A percentile compares a stretch with the other conserved stretches of the same genome.
phyloP scores from a whole-genome alignment of 1,140 invertebrate genomes.

The Calosoma granatense region DNA sequence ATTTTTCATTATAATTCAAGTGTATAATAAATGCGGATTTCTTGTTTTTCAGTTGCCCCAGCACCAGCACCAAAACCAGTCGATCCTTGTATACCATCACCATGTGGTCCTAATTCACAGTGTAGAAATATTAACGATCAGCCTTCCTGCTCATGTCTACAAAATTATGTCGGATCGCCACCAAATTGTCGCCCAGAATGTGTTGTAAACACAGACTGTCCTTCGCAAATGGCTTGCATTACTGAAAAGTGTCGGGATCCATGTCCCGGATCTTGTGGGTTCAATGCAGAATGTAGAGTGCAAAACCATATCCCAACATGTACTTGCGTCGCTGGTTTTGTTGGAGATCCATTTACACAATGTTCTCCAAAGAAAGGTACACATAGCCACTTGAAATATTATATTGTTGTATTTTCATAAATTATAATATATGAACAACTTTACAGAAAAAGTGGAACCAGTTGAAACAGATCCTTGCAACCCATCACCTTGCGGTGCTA shows the following conservation, averaged over 20 bases:
- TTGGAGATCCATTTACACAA: conserved; percentile 60
- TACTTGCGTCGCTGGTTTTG: conserved; percentile 52
- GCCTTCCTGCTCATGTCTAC: conserved; percentile 62
- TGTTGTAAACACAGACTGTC: conserved; percentile 67
- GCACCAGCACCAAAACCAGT: conserved; percentile 32
- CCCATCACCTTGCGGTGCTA: conserved; percentile 61
- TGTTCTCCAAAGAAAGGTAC: conserved; percentile 34
- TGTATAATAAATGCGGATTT: conserved; percentile 16
- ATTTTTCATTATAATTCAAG: conserved; percentile 9
- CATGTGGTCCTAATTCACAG: conserved; percentile 65
- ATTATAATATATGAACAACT: not conserved
- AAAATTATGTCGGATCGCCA: conserved; percentile 66
- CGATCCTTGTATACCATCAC: conserved; percentile 67
- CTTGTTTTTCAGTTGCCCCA: conserved; percentile 24
- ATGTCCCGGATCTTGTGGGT: conserved; percentile 67
- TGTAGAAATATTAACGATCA: conserved; percentile 50
- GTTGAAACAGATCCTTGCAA: conserved; percentile 40
- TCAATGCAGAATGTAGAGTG: conserved; percentile 63
- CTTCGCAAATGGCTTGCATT: conserved; percentile 64
- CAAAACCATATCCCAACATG: conserved; percentile 67
- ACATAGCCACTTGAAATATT: conserved; percentile 32
- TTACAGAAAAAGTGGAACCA: conserved; percentile 25
- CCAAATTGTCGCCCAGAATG: conserved; percentile 72
- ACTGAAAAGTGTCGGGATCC: conserved; percentile 68
- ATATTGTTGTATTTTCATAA: too few species aligned